Percentiles rank a stretch among this genome's conserved stretches.
These are phyloP conservation scores for Eurypyga helias DNA, from an alignment of 2,113 vertebrate genomes.

Conservation along the genomic window DNA sequence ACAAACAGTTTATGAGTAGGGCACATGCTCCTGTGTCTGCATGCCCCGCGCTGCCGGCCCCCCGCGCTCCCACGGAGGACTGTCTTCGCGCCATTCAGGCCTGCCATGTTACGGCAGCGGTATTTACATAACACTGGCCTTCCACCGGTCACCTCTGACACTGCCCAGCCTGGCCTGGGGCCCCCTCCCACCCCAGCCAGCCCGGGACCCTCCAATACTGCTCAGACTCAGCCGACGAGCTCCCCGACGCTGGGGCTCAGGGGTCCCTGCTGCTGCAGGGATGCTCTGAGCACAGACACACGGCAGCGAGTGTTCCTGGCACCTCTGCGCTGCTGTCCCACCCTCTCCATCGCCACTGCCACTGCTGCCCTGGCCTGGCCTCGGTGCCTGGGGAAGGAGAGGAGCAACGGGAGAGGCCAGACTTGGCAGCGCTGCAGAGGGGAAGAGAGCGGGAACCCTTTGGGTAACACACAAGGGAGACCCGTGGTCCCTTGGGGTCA, in stretches of 20 bases:
- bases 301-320: accelerated
- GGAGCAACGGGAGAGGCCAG: not conserved
- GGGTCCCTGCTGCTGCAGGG: not conserved
- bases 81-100: constrained; percentile 86
- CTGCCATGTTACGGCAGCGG: constrained; percentile 91
- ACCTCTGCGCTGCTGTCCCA: not conserved
- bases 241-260: accelerated
- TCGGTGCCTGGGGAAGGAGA: not conserved
- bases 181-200: constrained; percentile 62
- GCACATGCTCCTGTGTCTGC: constrained; percentile 90
- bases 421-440: not conserved
- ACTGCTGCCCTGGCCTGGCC: not conserved
- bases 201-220: not conserved
- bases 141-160: constrained; percentile 85
- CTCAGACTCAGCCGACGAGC: not conserved
- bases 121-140: constrained; percentile 98
- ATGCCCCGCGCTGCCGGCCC: constrained; percentile 80
- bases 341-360: accelerated
- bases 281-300: not conserved
- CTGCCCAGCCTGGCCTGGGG: constrained; percentile 47
- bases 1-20: constrained; percentile 94
- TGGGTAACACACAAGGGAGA: not conserved
- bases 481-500: not conserved
- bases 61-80: constrained; percentile 77
- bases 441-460: not conserved